Percentiles rank a stretch among this genome's conserved stretches.
phyloP scores from a whole-genome alignment of 2,888 invertebrate genomes.

The Meiosimyza decipiens region DNA sequence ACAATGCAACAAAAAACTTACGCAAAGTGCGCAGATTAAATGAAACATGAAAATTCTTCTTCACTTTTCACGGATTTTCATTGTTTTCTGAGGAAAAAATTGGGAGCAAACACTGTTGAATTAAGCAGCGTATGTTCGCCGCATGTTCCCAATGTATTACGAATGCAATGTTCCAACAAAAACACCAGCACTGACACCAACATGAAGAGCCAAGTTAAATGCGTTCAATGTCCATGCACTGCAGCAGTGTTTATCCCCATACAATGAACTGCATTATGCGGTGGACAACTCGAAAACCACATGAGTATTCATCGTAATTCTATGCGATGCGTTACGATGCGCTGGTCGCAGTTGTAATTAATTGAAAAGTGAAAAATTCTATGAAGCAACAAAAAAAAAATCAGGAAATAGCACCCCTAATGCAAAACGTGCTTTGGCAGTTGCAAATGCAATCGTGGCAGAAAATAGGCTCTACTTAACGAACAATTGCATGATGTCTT shows the following conservation, averaged over 20 bases:
- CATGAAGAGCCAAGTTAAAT: conserved; percentile 7
- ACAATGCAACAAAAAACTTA: neutral
- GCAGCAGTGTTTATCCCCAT: conserved; percentile 10
- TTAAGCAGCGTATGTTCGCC: conserved; percentile 25
- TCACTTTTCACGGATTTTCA: conserved; percentile 28
- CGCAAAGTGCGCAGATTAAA: conserved; percentile 40
- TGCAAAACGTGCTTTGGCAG: no score
- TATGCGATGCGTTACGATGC: conserved; percentile 11
- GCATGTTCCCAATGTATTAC: conserved; percentile 22
- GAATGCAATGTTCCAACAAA: neutral
- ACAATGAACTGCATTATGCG: conserved; percentile 35
- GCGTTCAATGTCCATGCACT: conserved; percentile 1
- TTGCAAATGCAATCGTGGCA: no score
- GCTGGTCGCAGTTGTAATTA: conserved; percentile 36
- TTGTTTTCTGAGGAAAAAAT: conserved; percentile 29
- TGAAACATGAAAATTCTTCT: conserved; percentile 37
- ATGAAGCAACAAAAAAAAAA: no score
- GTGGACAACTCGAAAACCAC: conserved; percentile 24
- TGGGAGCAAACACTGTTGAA: conserved; percentile 5
- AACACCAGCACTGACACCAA: conserved; percentile 3
- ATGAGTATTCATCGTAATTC: conserved; percentile 1
- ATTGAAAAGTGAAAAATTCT: conserved; percentile 32
- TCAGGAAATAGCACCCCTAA: no score
- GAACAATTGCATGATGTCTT: no score
- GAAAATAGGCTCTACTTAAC: no score